Evolutionary conservation across 2,888 invertebrate genomes (phyloP), one percentile per base, ranked within the genome.

Genomic region (Carpatolechia fugitivella): DNA sequence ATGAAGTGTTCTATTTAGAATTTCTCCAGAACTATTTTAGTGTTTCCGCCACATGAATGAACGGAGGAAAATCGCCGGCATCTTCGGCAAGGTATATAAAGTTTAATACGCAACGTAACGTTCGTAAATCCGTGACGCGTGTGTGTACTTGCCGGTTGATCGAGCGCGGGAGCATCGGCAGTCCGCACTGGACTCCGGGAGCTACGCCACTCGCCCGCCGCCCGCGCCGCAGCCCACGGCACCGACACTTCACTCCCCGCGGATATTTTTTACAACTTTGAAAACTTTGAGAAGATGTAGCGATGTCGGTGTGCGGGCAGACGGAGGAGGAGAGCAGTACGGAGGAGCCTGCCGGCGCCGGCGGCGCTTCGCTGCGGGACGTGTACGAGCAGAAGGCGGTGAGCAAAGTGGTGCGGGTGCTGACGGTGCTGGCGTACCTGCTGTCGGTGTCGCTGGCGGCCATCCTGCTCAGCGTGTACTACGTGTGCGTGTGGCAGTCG

Each of bases 391-490:
- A 81, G 71, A 90, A 90, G 69, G 76, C 79, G 13, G 80, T 76
- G 41, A 86, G 88, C 72, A 91, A 83, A 60, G 75, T 85, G 65
- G 87, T 91, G 58, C 82, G 96, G 41, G 91, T 96, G 53, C 89
- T 96, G 60, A 96, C 96, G 0, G 96, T 96, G 54, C 78, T 95
- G 69, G 95, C 95, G 10, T 96, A 96, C 81, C 92, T 96, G 64
- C 89, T 95, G 61, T 95, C 95, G n/a, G 96, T 96, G 47, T 96
- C 96, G n/a, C 91, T 95, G 82, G 95, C 95, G 4, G 96, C 95
- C 5, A 95, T 96, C 65, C 92, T 95, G 50, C 90, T 96, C 49
- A 96, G 96, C 24, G 92, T 94, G 52, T 96, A 96, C 80, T 96
- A 96, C 80, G 91, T 96, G 60, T 94, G 95, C 73, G 91, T 96